Base-by-base conservation (phyloP, 2,113 vertebrate genomes). In the Pagrus major region DNA sequence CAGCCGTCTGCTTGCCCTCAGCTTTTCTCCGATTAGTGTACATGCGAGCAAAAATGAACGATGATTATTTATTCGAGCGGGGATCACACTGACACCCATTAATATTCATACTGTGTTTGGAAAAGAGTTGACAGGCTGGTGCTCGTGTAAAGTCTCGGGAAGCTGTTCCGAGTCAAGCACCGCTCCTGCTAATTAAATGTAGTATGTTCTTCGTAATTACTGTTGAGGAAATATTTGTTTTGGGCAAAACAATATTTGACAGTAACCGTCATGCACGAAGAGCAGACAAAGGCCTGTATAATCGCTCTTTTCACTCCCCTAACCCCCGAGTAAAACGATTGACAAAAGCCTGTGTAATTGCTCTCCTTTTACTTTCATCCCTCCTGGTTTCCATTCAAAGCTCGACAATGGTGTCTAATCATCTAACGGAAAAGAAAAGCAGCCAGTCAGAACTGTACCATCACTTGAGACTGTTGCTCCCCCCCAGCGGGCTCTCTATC, bases 301-400 rank as follows among this genome's bases (percentile, higher is more conserved):
- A 90, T 91, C 77, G 11, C 56, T 80, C 86, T 66, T 83, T 89
- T 88, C 79, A 80, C 86, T 82, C 37, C 80, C 69, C 61, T 85
- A 88, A 90, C 81, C 78, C 82, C 64, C 6, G 21, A 84, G 89
- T 87, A 89, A 89, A 90, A 85, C 68, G 33, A 80, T 21, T 86
- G 86, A 90, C 85, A 91, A 89, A 88, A 88, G 75, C 86, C 52
- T 64, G 85, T 80, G 83, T 91, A 88, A 92, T 90, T 93, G 83
- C 83, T 82, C 86, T 89, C 68, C 76, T 70, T 89, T 83, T 80
- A 88, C 86, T 88, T 87, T 79, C 80, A 88, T 90, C 90, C 90
- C 83, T 78, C 87, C 83, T 85, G 75, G 86, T 88, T 88, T 86
- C 78, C 86, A 88, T 91, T 90, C 81, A 92, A 52, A 84, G 81